Conservation (phyloP, 2,113 vertebrate genomes). For the Panthera uncia region DNA sequence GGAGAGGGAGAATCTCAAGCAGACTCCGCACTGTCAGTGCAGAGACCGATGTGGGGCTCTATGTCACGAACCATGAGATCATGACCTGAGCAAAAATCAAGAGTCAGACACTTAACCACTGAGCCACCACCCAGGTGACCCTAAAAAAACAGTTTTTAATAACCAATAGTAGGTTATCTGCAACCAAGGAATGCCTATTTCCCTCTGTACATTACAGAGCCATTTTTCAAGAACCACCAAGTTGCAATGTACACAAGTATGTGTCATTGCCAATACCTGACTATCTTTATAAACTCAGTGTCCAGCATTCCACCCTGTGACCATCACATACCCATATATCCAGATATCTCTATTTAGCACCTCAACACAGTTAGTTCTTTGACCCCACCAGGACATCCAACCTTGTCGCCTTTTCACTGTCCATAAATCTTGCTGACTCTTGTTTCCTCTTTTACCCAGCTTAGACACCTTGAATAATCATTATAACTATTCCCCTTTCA, state of each 20-base stretch:
- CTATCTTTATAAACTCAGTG: background rate
- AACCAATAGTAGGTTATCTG: background rate
- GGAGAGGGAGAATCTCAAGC: too few relatives aligned
- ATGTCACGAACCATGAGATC: too few relatives aligned
- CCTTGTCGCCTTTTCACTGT: background rate
- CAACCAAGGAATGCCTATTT: background rate
- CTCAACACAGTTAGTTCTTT: background rate
- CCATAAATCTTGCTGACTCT: background rate
- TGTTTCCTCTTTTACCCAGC: background rate
- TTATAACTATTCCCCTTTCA: background rate
- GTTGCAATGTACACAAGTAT: background rate
- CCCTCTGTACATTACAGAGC: background rate
- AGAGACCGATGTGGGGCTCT: too few relatives aligned
- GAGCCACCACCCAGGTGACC: too few relatives aligned
- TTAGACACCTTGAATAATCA: background rate
- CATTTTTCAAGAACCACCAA: background rate
- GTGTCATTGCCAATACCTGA: background rate
- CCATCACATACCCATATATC: background rate
- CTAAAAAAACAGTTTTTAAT: background rate
- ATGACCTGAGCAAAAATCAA: too few relatives aligned
- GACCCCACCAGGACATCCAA: background rate
- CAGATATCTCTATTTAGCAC: background rate
- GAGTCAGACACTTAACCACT: too few relatives aligned
- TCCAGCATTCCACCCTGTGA: background rate
- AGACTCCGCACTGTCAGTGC: too few relatives aligned